phyloP scores from a whole-genome alignment of 2,797 vertebrate species.

The Aldrovandia affinis region DNA sequence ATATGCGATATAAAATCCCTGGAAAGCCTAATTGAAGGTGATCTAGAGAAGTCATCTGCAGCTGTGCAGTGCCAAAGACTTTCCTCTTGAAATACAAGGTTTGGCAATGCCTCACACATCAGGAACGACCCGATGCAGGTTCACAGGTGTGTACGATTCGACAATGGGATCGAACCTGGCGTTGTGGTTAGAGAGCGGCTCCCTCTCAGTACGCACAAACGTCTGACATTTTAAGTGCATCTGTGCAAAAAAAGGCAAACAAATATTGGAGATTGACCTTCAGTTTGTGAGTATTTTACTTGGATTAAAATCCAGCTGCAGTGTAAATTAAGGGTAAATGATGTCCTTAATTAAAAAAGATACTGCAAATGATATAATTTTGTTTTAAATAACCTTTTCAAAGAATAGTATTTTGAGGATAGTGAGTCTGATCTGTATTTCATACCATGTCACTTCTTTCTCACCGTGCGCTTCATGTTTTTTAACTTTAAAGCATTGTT shows the following conservation, averaged over 20 bases:
- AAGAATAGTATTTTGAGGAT: not conserved
- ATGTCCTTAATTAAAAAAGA: conserved; percentile 46
- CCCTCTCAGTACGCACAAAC: not conserved
- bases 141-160: not conserved
- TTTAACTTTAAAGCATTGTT: not conserved
- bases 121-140: not conserved
- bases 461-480: not conserved
- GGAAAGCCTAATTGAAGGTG: not conserved
- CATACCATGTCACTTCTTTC: not conserved
- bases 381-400: not conserved
- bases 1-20: too few species aligned
- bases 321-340: conserved; percentile 53
- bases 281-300: conserved; percentile 51
- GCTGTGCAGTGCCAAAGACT: not conserved
- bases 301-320: conserved; percentile 64
- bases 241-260: conserved; percentile 26
- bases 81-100: not conserved
- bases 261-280: conserved; percentile 46
- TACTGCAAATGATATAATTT: too few species aligned
- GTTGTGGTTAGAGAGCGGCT: not conserved
- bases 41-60: not conserved
- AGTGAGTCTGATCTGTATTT: not conserved
- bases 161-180: not conserved
- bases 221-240: not conserved
- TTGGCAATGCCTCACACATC: too few species aligned